Conservation (phyloP, 2,113 vertebrate genomes). For the human region DNA sequence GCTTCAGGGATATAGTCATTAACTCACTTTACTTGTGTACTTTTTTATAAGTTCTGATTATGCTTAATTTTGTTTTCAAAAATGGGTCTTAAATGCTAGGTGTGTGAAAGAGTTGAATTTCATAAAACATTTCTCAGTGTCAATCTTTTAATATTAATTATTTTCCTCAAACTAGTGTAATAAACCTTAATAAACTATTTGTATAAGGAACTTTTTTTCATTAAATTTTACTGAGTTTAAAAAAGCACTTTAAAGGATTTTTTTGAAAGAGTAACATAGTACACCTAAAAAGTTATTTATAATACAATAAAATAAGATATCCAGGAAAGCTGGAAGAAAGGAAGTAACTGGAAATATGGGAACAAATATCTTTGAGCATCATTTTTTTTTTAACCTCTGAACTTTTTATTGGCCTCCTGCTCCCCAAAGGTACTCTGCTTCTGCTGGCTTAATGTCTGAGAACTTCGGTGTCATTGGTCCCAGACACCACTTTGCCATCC, state of each 20-base stretch:
- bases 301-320: not conserved
- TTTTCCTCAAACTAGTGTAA: not conserved
- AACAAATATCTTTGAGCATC: not conserved
- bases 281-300: not conserved
- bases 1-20: not conserved
- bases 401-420: too few relatives aligned
- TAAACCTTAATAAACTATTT: slow-evolving; percentile 37
- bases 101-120: not conserved
- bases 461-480: too few relatives aligned
- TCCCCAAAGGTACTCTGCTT: too few relatives aligned
- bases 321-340: not conserved
- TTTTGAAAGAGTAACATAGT: not conserved
- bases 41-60: not conserved
- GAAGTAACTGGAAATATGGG: not conserved
- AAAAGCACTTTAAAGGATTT: not conserved
- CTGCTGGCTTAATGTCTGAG: too few relatives aligned
- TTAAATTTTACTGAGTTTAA: slow-evolving; percentile 40
- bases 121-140: not conserved
- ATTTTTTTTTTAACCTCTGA: too few relatives aligned
- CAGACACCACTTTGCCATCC: too few relatives aligned
- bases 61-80: not conserved
- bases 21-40: not conserved
- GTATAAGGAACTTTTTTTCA: not conserved
- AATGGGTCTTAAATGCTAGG: not conserved
- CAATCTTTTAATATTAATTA: not conserved